Evolutionary conservation across 2,797 vertebrate species (phyloP).

Genomic region (Mormyrops boulengeri): DNA sequence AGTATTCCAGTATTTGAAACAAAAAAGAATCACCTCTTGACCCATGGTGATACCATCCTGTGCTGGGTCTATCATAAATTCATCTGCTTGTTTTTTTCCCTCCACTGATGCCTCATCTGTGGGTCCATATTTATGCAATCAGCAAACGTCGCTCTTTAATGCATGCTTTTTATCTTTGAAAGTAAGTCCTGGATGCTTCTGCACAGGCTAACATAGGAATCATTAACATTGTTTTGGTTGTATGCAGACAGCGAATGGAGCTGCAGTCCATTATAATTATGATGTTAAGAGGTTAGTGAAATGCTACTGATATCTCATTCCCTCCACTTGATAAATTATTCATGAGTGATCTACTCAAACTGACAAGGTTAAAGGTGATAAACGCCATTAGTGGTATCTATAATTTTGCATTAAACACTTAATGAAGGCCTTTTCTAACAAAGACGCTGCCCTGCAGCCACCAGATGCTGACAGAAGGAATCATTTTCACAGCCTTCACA

Average conservation of each 20-base stretch:
- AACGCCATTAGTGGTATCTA: conserved; percentile 46
- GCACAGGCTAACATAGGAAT: conserved; percentile 33
- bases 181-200: conserved; percentile 22
- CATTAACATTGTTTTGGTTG: conserved; percentile 43
- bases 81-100: neutral
- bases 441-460: conserved; percentile 34
- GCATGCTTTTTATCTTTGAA: conserved; percentile 20
- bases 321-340: conserved; percentile 47
- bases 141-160: conserved; percentile 24
- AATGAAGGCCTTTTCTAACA: conserved; percentile 54
- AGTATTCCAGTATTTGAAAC: neutral
- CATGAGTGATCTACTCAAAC: conserved; percentile 50
- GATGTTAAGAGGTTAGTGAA: conserved; percentile 50
- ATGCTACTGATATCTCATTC: conserved; percentile 49
- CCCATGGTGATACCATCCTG: neutral
- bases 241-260: conserved; percentile 39
- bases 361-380: conserved; percentile 49
- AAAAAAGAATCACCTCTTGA: neutral
- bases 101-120: neutral
- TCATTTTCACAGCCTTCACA: conserved; percentile 54
- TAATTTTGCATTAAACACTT: conserved; percentile 57
- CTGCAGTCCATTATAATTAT: conserved; percentile 52
- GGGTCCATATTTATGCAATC: neutral
- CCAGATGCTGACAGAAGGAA: conserved; percentile 20
- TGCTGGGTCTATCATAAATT: neutral